phyloP scores from a whole-genome alignment of 35 echinoderm and acorn worm species.

The Heliocidaris erythrogramma region DNA sequence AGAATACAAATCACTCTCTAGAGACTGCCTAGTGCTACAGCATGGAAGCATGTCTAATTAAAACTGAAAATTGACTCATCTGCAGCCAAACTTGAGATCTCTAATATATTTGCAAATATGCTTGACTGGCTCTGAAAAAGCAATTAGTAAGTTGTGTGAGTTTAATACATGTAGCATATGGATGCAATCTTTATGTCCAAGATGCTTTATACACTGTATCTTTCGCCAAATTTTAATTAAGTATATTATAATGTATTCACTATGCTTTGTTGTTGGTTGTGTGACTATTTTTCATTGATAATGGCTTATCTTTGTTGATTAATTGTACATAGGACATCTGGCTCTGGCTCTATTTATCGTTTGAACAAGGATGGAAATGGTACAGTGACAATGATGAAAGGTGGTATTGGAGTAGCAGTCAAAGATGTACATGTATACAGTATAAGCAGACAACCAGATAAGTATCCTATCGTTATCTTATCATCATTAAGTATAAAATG shows the following conservation, averaged over 20 bases:
- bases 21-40: neutral
- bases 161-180: too few species aligned
- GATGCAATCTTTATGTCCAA: too few species aligned
- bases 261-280: too few species aligned
- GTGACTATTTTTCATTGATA: too few species aligned
- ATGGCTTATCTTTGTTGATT: neutral
- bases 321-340: constrained; percentile 45
- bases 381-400: neutral
- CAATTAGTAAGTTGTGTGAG: too few species aligned
- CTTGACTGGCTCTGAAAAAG: too few species aligned
- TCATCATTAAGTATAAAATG: neutral
- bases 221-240: too few species aligned
- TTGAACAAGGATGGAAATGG: constrained; percentile 41
- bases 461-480: neutral
- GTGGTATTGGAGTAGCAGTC: constrained; percentile 52
- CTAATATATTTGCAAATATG: too few species aligned
- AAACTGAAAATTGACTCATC: neutral
- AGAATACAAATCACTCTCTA: neutral
- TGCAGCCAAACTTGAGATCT: neutral
- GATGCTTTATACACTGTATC: too few species aligned
- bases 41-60: neutral
- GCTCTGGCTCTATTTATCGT: constrained; percentile 56
- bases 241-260: too few species aligned
- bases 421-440: constrained; percentile 84
- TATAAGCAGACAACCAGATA: constrained; percentile 62